Evolutionary conservation across 2,888 invertebrate species (phyloP), one percentile per base, ranked within the genome.

Genomic region (Erebia palarica): DNA sequence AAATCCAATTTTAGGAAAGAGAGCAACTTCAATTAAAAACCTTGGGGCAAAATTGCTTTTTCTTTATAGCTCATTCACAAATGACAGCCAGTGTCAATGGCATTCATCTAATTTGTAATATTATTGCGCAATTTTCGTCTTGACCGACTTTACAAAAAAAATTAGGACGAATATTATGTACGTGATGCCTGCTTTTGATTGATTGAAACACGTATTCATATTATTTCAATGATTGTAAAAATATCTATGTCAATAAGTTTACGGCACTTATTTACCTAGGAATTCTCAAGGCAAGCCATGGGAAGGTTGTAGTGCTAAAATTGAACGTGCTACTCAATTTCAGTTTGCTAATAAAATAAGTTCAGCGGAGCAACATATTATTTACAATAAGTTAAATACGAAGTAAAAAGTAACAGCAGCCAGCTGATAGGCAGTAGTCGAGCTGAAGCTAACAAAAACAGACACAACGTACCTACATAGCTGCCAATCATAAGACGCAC

Each of bases 301-400:
- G 77, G 75, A 72, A 75, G 59, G 74, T 65, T 71, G 61, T 49
- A 21, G 64, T 69, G 63, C 13, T 13, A 59, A 71, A 69, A 61
- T 65, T 68, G 16, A 64, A 70, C 71, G 73, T 77, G 72, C 74
- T 73, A 77, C 78, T 78, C 78, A 78, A 83, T 81, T 81, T 77
- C 78, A 81, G 77, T 80, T 78, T 74, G 75, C 78, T 75, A 76
- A 79, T 80, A 82, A 76, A 77, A 75, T 78, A 75, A 77, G 77
- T 79, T 83, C 79, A 82, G 76, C 73, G 75, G 77, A 77, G 83
- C 87, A 86, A 88, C 89, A 89, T 47, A 47, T 47, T 47, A 47
- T 61, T 89, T 88, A 90, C 88, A 86, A 84, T 84, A 77, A 85
- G 87, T 90, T 90, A 91, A 90, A 89, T 83, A 89, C 88, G 87